Evolutionary conservation across 1,140 invertebrate species (phyloP).

Genomic region (Papilio glaucus): DNA sequence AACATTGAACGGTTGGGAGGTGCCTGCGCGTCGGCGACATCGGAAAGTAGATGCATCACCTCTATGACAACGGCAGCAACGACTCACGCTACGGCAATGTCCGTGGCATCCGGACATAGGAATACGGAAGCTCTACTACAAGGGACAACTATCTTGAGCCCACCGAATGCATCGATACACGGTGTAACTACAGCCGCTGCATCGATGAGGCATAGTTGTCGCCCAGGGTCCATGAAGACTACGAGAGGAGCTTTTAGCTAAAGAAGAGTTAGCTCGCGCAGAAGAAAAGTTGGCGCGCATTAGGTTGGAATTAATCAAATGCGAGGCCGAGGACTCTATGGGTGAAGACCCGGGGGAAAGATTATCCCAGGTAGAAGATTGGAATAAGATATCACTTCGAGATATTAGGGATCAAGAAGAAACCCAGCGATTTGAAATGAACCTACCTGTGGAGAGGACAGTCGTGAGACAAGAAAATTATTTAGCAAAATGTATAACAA

Average conservation of each 20-base stretch:
- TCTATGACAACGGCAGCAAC: no score
- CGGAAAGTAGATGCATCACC: no score
- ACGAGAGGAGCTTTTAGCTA: neutral
- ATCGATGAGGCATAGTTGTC: no score
- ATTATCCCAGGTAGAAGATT: no score
- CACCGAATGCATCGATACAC: neutral
- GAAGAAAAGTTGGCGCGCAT: neutral
- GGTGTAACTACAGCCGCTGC: neutral
- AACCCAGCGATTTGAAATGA: no score
- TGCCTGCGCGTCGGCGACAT: no score
- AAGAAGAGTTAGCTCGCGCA: neutral
- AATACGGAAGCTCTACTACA: neutral
- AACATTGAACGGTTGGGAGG: no score
- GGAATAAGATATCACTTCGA: no score
- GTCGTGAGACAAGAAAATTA: no score
- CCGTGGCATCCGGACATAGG: neutral
- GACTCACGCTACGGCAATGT: conserved; percentile 2
- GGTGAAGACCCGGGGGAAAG: neutral
- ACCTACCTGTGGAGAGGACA: no score
- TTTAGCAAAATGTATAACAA: no score
- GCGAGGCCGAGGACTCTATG: neutral
- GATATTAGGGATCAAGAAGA: no score
- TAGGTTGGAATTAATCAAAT: neutral
- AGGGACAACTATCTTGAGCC: neutral
- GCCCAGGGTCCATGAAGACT: neutral